phyloP scores from a whole-genome alignment of 2,113 vertebrate genomes.

The Melozone crissalis region DNA sequence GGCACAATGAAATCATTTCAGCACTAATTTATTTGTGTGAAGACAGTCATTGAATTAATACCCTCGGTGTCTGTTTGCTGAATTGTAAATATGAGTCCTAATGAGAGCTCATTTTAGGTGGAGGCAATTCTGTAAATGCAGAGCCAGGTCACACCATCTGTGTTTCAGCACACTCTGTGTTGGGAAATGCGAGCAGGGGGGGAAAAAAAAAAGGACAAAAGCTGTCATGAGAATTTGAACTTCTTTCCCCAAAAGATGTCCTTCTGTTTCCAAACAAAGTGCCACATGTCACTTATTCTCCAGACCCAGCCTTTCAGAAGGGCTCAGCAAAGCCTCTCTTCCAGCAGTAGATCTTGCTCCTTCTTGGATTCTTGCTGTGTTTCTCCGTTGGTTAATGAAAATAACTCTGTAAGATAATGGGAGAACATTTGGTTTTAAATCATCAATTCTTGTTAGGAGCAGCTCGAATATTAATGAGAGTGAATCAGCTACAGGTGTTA shows the following conservation, averaged over 20 bases:
- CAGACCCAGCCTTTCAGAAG: not conserved
- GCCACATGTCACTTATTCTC: not conserved
- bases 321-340: not conserved
- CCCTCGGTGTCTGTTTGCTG: not conserved
- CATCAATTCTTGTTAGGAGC: not conserved
- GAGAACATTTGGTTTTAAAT: not conserved
- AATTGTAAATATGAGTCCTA: not conserved
- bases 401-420: not conserved
- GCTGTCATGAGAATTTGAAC: not conserved
- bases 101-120: not conserved
- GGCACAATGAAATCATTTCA: not conserved
- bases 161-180: not conserved
- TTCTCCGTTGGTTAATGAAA: not conserved
- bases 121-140: not conserved
- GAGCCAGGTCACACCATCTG: not conserved
- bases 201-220: not conserved
- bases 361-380: not conserved
- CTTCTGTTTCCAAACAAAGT: not conserved
- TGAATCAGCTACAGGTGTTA: constrained; percentile 29
- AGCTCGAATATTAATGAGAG: not conserved
- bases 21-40: not conserved
- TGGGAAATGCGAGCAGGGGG: not conserved
- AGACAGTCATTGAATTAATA: constrained; percentile 1
- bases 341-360: not conserved
- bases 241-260: not conserved